Evolutionary conservation across 2,797 vertebrate species (phyloP), one percentile per base, ranked within the genome.

Genomic region (Falco naumanni): DNA sequence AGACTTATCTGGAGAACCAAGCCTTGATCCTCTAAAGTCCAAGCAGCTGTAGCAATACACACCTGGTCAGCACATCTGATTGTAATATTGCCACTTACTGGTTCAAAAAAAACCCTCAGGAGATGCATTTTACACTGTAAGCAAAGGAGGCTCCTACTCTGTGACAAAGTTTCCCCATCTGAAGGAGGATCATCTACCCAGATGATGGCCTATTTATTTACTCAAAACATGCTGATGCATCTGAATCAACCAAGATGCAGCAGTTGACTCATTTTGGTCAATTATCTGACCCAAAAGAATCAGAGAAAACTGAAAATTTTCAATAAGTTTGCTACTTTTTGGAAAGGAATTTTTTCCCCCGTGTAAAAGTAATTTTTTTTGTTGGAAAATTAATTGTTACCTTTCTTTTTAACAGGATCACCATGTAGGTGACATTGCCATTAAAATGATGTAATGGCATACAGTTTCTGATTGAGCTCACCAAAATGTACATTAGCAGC

Each of bases 11-110:
- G 43, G 51, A 82, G 18, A 64, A 24, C 29, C 48, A 15, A 59
- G 25, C 17, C 29, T 59, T n/a, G 61, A 16, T 16, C 22, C 41
- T 17, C 13, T 17, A 47, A 78, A 83, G 33, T 48, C 31, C 43
- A 47, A 53, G 41, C 33, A 60, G 65, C 56, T 13, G 0, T 1
- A 53, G 69, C 24, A 51, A 34, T 9, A 18, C 50, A 22, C 0
- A 2, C 37, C n/a, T 21, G 34, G 9, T 26, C 47, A 50, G 63
- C 33, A 26, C 11, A 19, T 51, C 54, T 68, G 65, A 24, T 33
- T 64, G 59, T 14, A 39, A 28, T 2, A 24, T 54, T 28, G 59
- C 24, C 71, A 48, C 22, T 56, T 79, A 7, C 3, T 22, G 50
- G 39, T 34, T 45, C 39, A 56, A 76, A 63, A 75, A 34, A 34